Evolutionary conservation across 1,140 invertebrate species (phyloP).

Genomic region (Drosophila orosa): DNA sequence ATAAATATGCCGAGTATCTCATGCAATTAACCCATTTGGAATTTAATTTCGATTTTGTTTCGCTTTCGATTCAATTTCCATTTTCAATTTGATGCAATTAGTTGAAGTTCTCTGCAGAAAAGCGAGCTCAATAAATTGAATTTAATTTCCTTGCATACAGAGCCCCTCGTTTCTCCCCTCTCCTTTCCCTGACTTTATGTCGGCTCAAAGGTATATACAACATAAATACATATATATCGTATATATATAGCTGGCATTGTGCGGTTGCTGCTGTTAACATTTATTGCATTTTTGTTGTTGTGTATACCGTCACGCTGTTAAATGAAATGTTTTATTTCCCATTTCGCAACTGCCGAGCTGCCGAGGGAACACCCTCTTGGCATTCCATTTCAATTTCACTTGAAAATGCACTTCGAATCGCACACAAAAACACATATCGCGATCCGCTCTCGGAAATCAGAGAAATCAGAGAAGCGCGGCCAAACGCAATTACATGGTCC

Average conservation of each 20-base stretch:
- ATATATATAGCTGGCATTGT: slow-evolving; percentile 33
- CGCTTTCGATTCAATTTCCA: slow-evolving; percentile 50
- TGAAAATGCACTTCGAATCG: slow-evolving; percentile 48
- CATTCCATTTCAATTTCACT: slow-evolving; percentile 58
- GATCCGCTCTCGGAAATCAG: slow-evolving; percentile 46
- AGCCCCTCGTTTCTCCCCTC: background rate
- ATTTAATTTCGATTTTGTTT: slow-evolving; percentile 34
- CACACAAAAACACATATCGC: slow-evolving; percentile 31
- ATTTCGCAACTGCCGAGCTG: slow-evolving; percentile 13
- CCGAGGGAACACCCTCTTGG: slow-evolving; percentile 23
- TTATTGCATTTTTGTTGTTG: slow-evolving; percentile 39
- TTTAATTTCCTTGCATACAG: slow-evolving; percentile 34
- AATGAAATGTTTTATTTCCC: slow-evolving; percentile 53
- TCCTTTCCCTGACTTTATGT: background rate
- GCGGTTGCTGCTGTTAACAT: slow-evolving; percentile 44
- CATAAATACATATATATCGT: background rate
- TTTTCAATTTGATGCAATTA: slow-evolving; percentile 55
- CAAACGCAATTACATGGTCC: slow-evolving; percentile 52
- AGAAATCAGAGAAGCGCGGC: slow-evolving; percentile 48
- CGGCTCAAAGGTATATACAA: slow-evolving; percentile 27
- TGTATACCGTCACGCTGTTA: slow-evolving; percentile 36
- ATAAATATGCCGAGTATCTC: slow-evolving; percentile 30
- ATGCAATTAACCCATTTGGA: slow-evolving; percentile 36
- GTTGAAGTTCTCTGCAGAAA: slow-evolving; percentile 38
- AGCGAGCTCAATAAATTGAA: slow-evolving; percentile 54